phyloP scores from a whole-genome alignment of 1,140 invertebrate genomes.

The Steinernema feltiae region DNA sequence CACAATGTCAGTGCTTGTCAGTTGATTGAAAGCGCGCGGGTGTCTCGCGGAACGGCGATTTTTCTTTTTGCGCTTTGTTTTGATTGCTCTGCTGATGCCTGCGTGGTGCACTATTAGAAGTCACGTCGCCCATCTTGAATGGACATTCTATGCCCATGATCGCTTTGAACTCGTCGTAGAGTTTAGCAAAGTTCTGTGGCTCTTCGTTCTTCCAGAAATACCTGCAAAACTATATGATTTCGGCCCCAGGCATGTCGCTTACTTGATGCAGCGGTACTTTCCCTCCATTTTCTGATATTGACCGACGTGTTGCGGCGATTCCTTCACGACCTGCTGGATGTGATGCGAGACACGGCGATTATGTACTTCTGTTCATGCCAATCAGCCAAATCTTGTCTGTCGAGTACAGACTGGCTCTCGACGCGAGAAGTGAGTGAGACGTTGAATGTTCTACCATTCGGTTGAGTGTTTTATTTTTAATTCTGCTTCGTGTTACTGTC shows the following conservation, averaged over 20 bases:
- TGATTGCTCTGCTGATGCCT: too few relatives aligned
- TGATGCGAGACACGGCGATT: slow-evolving; percentile 45
- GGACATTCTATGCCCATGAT: slow-evolving; percentile 42
- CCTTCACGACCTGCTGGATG: slow-evolving; percentile 34
- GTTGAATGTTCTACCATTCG: too few relatives aligned
- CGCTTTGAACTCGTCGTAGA: slow-evolving; percentile 30
- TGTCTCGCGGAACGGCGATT: too few relatives aligned
- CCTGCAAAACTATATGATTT: slow-evolving; percentile 28
- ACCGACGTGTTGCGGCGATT: slow-evolving; percentile 46
- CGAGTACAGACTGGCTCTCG: too few relatives aligned
- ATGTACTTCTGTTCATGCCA: slow-evolving; percentile 27
- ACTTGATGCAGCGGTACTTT: slow-evolving; percentile 48
- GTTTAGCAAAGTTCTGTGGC: slow-evolving; percentile 23
- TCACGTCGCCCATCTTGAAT: slow-evolving; percentile 45
- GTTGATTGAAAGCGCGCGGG: too few relatives aligned
- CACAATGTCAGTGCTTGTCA: too few relatives aligned
- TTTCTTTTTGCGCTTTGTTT: too few relatives aligned
- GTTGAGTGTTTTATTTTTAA: too few relatives aligned
- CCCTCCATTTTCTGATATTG: slow-evolving; percentile 55
- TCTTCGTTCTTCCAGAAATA: slow-evolving; percentile 43
- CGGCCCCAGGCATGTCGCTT: slow-evolving; percentile 2
- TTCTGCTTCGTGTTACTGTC: too few relatives aligned
- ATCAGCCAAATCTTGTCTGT: neutral
- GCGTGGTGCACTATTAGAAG: too few relatives aligned
- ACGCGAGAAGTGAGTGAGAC: too few relatives aligned